Conservation (phyloP, 2,888 invertebrate species). For the Lasius fuliginosus region DNA sequence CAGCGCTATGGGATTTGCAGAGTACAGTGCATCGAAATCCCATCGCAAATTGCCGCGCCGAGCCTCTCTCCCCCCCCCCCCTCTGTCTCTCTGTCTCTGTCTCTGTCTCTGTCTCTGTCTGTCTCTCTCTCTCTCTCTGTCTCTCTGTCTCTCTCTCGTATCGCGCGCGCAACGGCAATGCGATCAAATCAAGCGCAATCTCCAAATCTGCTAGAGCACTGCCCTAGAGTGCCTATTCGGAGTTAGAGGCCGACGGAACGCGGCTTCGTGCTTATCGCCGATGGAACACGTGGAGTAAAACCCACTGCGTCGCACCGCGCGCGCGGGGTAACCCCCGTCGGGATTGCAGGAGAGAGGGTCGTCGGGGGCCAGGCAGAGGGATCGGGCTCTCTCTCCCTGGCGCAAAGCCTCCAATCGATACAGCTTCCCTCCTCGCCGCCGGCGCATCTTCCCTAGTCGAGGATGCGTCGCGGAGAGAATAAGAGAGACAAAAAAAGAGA, state of each 20-base stretch:
- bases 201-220: constrained; percentile 62
- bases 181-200: constrained; percentile 67
- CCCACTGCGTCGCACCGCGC: constrained; percentile 55
- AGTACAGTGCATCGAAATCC: constrained; percentile 57
- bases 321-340: constrained; percentile 53
- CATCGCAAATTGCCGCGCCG: constrained; percentile 52
- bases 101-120: neutral
- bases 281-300: constrained; percentile 69
- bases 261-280: constrained; percentile 61
- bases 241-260: constrained; percentile 44
- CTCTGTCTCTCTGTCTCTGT: neutral
- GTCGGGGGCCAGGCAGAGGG: constrained; percentile 47
- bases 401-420: constrained; percentile 84
- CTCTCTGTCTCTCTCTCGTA: constrained; percentile 14
- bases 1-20: constrained; percentile 56
- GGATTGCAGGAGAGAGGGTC: constrained; percentile 49
- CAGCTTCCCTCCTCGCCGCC: constrained; percentile 81
- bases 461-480: constrained; percentile 52
- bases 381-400: constrained; percentile 78
- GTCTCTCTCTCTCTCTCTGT: neutral
- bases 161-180: constrained; percentile 34
- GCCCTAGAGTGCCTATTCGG: constrained; percentile 46
- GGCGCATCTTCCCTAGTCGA: constrained; percentile 62
- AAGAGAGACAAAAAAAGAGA: constrained; percentile 27
- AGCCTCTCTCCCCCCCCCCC: neutral